These are phyloP conservation scores for Aleiodes alternator DNA, from an alignment of 2,888 invertebrate genomes.

Conservation along the genomic window DNA sequence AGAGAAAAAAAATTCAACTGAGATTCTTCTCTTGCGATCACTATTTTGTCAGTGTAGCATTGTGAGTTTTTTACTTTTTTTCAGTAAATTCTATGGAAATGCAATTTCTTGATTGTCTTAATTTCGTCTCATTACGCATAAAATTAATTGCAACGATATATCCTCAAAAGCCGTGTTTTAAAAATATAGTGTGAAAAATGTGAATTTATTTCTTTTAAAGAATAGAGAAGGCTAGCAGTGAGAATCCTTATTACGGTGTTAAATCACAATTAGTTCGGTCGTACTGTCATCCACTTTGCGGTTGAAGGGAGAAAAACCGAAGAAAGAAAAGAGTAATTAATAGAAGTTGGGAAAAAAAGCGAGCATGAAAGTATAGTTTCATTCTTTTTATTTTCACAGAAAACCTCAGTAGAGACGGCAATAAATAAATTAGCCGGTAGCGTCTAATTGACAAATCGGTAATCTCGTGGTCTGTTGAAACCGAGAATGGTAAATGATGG, in stretches of 20 bases:
- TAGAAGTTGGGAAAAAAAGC: conserved; percentile 4
- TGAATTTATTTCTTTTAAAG: conserved; percentile 3
- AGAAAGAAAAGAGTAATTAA: background rate
- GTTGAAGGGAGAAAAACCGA: background rate
- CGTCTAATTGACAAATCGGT: conserved; percentile 71
- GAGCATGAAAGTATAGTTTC: background rate
- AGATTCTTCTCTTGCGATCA: too few species aligned
- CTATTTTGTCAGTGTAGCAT: too few species aligned
- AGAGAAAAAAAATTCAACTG: too few species aligned
- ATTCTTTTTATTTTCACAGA: background rate
- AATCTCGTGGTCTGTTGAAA: conserved; percentile 61
- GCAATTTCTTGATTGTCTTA: too few species aligned
- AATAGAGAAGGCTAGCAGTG: background rate
- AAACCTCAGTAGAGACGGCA: conserved; percentile 43
- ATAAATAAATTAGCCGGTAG: conserved; percentile 68
- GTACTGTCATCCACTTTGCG: conserved; percentile 8
- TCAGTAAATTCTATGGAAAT: too few species aligned
- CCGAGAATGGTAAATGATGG: conserved; percentile 64
- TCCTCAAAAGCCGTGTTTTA: too few species aligned
- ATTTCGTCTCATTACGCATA: too few species aligned
- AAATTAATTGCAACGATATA: too few species aligned
- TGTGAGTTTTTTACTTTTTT: too few species aligned
- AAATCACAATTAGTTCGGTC: conserved; percentile 18
- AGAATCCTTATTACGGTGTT: conserved; percentile 2
- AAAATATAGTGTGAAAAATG: background rate